Evolutionary conservation across 2,888 invertebrate genomes (phyloP).

Genomic region (Asteroscopus sphinx): DNA sequence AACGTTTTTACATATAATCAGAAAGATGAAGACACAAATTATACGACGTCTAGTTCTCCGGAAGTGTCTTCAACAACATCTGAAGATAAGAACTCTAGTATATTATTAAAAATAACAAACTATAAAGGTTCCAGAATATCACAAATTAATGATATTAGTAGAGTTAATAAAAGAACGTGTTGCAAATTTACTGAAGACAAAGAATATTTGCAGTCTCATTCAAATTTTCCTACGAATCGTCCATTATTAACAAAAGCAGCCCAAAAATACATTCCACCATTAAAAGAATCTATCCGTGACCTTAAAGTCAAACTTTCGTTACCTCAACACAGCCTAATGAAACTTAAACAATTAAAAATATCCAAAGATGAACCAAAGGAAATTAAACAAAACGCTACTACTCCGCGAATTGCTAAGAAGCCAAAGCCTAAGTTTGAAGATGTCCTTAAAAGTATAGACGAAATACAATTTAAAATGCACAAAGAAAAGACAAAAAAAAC

Average conservation of each 20-base stretch:
- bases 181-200: conserved; percentile 81
- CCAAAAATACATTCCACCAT: conserved; percentile 87
- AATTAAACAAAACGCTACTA: conserved; percentile 63
- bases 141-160: conserved; percentile 72
- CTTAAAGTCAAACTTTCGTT: conserved; percentile 84
- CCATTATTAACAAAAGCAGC: conserved; percentile 86
- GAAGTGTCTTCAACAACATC: conserved; percentile 87
- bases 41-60: conserved; percentile 77
- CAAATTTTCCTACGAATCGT: conserved; percentile 66
- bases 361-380: conserved; percentile 78
- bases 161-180: conserved; percentile 63
- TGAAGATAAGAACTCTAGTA: conserved; percentile 80
- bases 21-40: conserved; percentile 60
- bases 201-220: conserved; percentile 69
- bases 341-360: conserved; percentile 81
- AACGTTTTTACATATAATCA: conserved; percentile 65
- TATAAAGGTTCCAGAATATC: conserved; percentile 80
- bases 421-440: conserved; percentile 87
- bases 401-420: conserved; percentile 74
- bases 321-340: conserved; percentile 81
- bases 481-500: conserved; percentile 80
- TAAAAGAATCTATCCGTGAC: conserved; percentile 78
- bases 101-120: conserved; percentile 83
- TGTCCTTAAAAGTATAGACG: conserved; percentile 87
- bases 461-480: conserved; percentile 82